A percentile compares a stretch with the other conserved stretches of the same genome.
These are phyloP conservation scores for Drosophila flavopinicola DNA, from an alignment of 2,888 invertebrate genomes.

Conservation along the genomic window DNA sequence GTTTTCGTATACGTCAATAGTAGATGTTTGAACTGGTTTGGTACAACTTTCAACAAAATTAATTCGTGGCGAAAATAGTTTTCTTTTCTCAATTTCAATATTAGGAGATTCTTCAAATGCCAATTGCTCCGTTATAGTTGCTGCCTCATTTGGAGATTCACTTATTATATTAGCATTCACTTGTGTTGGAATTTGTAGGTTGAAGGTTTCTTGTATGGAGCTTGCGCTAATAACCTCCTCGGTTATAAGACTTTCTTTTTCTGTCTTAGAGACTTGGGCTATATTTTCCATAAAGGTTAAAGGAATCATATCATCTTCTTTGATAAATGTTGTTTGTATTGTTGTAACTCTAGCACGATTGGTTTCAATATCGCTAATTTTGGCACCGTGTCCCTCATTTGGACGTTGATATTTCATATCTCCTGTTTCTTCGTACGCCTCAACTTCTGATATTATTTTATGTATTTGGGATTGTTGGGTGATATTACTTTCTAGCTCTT, in stretches of 20 bases:
- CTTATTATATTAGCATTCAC: slow-evolving; percentile 52
- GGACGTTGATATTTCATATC: slow-evolving; percentile 23
- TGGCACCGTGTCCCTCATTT: slow-evolving; percentile 23
- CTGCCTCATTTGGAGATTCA: slow-evolving; percentile 54
- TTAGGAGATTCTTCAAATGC: slow-evolving; percentile 64
- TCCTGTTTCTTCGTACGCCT: slow-evolving; percentile 52
- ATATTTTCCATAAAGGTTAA: slow-evolving; percentile 13
- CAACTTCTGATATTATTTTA: slow-evolving; percentile 59
- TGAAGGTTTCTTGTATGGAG: slow-evolving; percentile 72
- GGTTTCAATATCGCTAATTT: slow-evolving; percentile 25
- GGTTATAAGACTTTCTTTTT: slow-evolving; percentile 58
- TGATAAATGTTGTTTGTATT: slow-evolving; percentile 52
- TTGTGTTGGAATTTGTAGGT: slow-evolving; percentile 53
- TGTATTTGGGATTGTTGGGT: slow-evolving; percentile 52
- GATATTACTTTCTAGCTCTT: slow-evolving; percentile 11
- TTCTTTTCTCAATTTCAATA: background rate
- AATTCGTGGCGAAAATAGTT: slow-evolving; percentile 1
- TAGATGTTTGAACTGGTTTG: slow-evolving; percentile 55
- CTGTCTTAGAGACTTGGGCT: slow-evolving; percentile 56
- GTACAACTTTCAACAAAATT: slow-evolving; percentile 31
- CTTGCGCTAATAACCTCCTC: slow-evolving; percentile 73
- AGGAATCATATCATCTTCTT: slow-evolving; percentile 58
- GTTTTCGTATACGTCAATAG: slow-evolving; percentile 68
- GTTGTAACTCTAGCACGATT: slow-evolving; percentile 46
- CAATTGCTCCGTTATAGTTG: slow-evolving; percentile 57